Evolutionary conservation across 2,113 vertebrate genomes (phyloP), one percentile per base, ranked within the genome.

Genomic region (Tor tambroides): DNA sequence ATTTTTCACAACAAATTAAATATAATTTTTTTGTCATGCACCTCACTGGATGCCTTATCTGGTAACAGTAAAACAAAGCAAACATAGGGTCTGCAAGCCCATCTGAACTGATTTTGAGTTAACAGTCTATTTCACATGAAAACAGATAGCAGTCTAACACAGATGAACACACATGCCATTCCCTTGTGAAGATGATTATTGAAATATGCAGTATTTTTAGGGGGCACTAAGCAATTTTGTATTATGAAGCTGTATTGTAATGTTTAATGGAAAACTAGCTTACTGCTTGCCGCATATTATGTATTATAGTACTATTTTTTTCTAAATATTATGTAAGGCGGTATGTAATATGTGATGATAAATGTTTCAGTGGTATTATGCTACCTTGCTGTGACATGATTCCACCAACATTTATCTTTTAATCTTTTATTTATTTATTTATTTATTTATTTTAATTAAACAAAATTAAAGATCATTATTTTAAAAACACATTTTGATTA

Each of bases 1-100:
- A 81, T 79, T 49, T 88, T 61, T 77, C 72, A 59, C 77, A 75
- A 61, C 87, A 80, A 56, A 81, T 85, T 63, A 54, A 43, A 77
- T 21, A 77, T 32, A 2, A 41, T 69, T 65, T 7, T 46, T 30
- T 6, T 35, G 41, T 51, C 67, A 41, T 54, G 51, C 30, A 26
- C 43, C 74, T 49, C 75, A 38, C 28, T 46, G 79, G 59, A 3
- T 81, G 38, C 23, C 23, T 10, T 61, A 43, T 80, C 56, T 80
- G 30, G 32, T 26, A 61, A 80, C 26, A 14, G 9, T 63, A 10
- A 43, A 12, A 51, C 7, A 61, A 43, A 43, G 56, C 56, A 28
- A 80, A 43, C 23, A 19, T n/a, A n/a, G 21, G 21, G 21, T 2
- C 21, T n/a, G 21, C 9, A 41, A 7, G 79, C 35, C 35, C 35